phyloP scores from a whole-genome alignment of 2,888 invertebrate species.

The Plebejus anna region DNA sequence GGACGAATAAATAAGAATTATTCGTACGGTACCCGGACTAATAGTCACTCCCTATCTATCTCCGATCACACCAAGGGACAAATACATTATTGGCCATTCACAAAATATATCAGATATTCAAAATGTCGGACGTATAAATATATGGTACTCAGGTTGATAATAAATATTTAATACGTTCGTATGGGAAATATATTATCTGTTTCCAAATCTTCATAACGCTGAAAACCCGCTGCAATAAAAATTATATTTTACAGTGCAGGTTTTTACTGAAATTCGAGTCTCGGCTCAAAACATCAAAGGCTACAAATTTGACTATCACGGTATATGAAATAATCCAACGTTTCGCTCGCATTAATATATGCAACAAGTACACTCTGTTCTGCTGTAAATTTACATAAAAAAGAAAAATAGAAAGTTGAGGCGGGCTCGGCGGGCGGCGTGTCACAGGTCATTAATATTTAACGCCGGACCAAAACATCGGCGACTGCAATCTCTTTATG shows the following conservation, averaged over 20 bases:
- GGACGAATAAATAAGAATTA: too few species aligned
- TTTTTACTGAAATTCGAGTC: not conserved
- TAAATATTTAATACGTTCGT: not conserved
- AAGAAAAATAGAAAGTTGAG: constrained; percentile 58
- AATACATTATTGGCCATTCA: not conserved
- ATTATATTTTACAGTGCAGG: not conserved
- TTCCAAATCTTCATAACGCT: not conserved
- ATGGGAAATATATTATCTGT: not conserved
- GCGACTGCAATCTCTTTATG: constrained; percentile 66
- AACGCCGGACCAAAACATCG: constrained; percentile 57
- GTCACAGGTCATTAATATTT: constrained; percentile 76
- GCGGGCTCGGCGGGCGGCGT: constrained; percentile 55
- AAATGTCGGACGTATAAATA: not conserved
- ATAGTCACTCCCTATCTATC: not conserved
- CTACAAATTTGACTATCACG: constrained; percentile 22
- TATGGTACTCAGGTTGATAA: not conserved
- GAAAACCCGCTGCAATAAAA: not conserved
- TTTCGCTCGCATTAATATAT: constrained; percentile 39
- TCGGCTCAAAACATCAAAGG: constrained; percentile 23
- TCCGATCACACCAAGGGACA: constrained; percentile 1
- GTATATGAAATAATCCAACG: constrained; percentile 34
- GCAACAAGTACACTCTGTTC: constrained; percentile 57
- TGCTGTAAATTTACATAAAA: constrained; percentile 65
- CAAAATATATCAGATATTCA: not conserved
- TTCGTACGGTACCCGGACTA: too few species aligned